Conservation (phyloP, 2,113 vertebrate genomes). For the Percopsis transmontana region DNA sequence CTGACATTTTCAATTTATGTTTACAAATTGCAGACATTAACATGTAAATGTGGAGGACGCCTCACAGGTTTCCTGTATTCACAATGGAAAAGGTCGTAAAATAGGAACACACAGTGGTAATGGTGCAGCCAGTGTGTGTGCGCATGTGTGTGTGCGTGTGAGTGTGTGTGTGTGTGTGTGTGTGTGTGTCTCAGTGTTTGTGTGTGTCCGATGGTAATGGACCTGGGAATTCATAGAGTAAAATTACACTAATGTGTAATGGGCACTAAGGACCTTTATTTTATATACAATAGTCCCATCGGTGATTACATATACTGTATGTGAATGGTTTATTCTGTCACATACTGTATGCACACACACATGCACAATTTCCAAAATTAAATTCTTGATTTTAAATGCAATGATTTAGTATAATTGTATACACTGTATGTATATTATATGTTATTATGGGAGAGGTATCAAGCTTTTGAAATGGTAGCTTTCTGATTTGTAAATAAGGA, state of each 20-base stretch:
- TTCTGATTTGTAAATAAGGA: too few species aligned
- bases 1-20: slow-evolving; percentile 80
- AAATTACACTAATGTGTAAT: slow-evolving; percentile 19
- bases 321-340: too few species aligned
- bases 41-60: slow-evolving; percentile 74
- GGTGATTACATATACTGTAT: not conserved
- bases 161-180: slow-evolving; percentile 33
- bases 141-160: slow-evolving; percentile 40
- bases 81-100: slow-evolving; percentile 63
- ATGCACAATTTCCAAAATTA: too few species aligned
- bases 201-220: slow-evolving; percentile 55
- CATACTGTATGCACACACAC: too few species aligned
- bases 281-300: not conserved
- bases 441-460: too few species aligned
- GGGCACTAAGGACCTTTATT: slow-evolving; percentile 14
- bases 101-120: slow-evolving; percentile 61
- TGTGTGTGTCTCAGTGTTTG: slow-evolving; percentile 32
- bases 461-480: too few species aligned
- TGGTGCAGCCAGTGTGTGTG: slow-evolving; percentile 55
- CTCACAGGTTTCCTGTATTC: slow-evolving; percentile 66
- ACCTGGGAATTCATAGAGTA: slow-evolving; percentile 28
- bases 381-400: too few species aligned
- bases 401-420: too few species aligned
- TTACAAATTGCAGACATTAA: slow-evolving; percentile 79
- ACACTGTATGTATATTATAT: too few species aligned